phyloP scores from a whole-genome alignment of 2,888 invertebrate species.

The Penaeus monodon region DNA sequence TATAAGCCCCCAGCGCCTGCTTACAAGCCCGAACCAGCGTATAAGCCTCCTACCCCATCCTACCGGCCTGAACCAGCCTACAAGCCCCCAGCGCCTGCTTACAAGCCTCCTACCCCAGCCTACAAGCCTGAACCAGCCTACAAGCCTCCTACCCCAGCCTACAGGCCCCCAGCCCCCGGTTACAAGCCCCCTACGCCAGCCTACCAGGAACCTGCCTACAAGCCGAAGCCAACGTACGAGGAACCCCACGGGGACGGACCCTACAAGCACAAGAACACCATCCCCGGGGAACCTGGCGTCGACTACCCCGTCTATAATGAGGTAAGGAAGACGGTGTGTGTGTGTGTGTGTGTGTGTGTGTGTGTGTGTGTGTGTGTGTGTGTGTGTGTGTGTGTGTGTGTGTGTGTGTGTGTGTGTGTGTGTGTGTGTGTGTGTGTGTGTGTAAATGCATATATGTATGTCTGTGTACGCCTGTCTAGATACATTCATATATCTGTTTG shows the following conservation, averaged over 20 bases:
- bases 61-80: conserved; percentile 30
- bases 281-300: conserved; percentile 83
- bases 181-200: not conserved
- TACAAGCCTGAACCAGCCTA: not conserved
- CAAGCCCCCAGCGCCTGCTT: not conserved
- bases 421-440: no score
- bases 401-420: no score
- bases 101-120: not conserved
- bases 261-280: conserved; percentile 66
- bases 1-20: not conserved
- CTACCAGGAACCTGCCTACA: conserved; percentile 5
- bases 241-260: conserved; percentile 4
- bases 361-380: not conserved
- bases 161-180: not conserved
- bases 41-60: conserved; percentile 3
- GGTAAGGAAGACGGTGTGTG: conserved; percentile 30
- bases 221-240: no score
- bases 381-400: not conserved
- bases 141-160: conserved; percentile 7
- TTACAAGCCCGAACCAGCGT: not conserved
- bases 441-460: not conserved
- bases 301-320: conserved; percentile 85
- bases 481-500: no score
- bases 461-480: no score
- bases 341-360: not conserved